Percentiles rank a stretch among this genome's conserved stretches.
These are phyloP conservation scores for Coptotermes formosanus DNA, from an alignment of 1,140 invertebrate genomes.

Conservation along the genomic window DNA sequence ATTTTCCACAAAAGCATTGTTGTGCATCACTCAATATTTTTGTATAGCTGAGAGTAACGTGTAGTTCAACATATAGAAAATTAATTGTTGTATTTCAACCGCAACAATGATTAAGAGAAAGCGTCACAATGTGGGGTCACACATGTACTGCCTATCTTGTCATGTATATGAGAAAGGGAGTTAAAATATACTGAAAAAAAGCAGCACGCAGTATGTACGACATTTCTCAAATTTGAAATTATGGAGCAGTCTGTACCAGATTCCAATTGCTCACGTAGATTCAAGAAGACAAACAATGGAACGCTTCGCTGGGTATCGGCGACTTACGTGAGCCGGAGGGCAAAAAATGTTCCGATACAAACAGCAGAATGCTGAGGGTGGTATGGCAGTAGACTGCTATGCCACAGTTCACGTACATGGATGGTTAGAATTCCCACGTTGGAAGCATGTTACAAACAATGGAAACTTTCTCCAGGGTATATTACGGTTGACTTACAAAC, in stretches of 20 bases:
- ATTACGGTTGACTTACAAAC: background rate
- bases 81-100: no score
- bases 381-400: background rate
- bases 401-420: background rate
- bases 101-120: no score
- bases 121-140: no score
- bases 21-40: no score
- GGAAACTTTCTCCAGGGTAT: background rate
- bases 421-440: background rate
- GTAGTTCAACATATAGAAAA: no score
- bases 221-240: background rate
- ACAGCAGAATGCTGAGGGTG: background rate
- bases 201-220: no score
- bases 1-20: no score
- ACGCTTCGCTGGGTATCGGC: background rate
- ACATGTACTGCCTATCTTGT: no score
- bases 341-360: background rate
- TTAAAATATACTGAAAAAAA: no score
- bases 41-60: no score
- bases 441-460: background rate
- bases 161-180: no score
- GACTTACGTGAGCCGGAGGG: background rate
- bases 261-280: background rate
- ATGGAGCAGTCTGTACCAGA: background rate
- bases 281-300: background rate